These are phyloP conservation scores for Rallus crepitans DNA, from an alignment of 2,797 vertebrate species.

Conservation along the genomic window DNA sequence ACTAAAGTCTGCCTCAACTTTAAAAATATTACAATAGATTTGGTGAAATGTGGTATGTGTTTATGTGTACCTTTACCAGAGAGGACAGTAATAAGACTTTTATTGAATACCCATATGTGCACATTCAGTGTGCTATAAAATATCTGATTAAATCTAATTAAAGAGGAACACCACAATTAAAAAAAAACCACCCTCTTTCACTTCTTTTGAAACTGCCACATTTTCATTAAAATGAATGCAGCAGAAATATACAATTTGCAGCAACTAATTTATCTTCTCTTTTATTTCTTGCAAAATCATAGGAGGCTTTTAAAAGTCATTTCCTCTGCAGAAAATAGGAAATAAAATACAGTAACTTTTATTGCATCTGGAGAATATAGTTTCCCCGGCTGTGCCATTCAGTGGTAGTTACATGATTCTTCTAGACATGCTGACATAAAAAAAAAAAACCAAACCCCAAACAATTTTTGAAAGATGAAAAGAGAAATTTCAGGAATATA, in stretches of 20 bases:
- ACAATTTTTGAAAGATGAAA: neutral
- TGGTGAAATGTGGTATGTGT: neutral
- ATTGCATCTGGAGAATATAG: conserved; percentile 36
- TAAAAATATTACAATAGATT: neutral
- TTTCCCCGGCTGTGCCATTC: neutral
- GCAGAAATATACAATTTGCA: neutral
- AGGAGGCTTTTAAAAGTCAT: conserved; percentile 30
- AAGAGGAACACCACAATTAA: neutral
- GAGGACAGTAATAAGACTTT: neutral
- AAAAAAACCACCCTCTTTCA: neutral
- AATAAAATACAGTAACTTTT: conserved; percentile 56
- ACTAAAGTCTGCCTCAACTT: neutral
- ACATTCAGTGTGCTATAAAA: neutral
- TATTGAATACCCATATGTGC: neutral
- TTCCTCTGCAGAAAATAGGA: conserved; percentile 38
- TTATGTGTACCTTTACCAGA: neutral
- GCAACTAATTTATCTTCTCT: conserved; percentile 10
- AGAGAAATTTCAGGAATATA: neutral
- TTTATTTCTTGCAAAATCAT: conserved; percentile 11
- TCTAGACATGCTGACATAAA: conserved; percentile 17
- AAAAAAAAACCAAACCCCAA: neutral
- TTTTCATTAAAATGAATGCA: conserved; percentile 15
- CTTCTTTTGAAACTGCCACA: neutral
- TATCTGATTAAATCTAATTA: conserved; percentile 22
- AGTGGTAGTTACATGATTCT: conserved; percentile 34